phyloP scores from a whole-genome alignment of 2,113 vertebrate species.

The Oryzias celebensis region DNA sequence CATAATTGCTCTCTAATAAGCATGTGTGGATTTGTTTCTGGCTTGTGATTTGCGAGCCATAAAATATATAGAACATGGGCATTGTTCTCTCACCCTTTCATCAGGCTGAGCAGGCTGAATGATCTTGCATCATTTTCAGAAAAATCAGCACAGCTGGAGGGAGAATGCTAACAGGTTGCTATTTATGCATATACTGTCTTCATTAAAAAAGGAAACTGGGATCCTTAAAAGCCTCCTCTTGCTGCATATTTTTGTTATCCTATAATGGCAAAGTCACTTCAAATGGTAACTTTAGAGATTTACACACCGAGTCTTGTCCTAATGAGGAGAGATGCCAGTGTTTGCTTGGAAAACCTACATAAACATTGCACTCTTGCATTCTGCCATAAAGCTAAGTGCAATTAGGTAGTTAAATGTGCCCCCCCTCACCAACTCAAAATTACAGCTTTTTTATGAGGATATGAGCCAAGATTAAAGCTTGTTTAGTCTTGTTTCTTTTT shows the following conservation, averaged over 20 bases:
- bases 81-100: slow-evolving; percentile 13
- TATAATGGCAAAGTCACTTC: slow-evolving; percentile 39
- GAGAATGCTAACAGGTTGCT: slow-evolving; percentile 31
- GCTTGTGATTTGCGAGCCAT: slow-evolving; percentile 20
- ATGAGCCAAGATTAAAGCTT: slow-evolving; percentile 10
- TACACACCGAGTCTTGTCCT: slow-evolving; percentile 34
- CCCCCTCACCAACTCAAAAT: slow-evolving; percentile 15
- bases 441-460: slow-evolving; percentile 1
- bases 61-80: slow-evolving; percentile 5
- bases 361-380: slow-evolving; percentile 27
- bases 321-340: slow-evolving; percentile 42
- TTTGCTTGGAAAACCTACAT: slow-evolving; percentile 38
- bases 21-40: slow-evolving; percentile 13
- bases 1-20: too few relatives aligned
- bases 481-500: slow-evolving; percentile 20
- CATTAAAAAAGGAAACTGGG: slow-evolving; percentile 29
- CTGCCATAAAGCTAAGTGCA: slow-evolving; percentile 21
- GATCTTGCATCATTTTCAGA: slow-evolving; percentile 43
- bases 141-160: slow-evolving; percentile 57
- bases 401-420: slow-evolving; percentile 30
- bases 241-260: slow-evolving; percentile 47
- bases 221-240: slow-evolving; percentile 32
- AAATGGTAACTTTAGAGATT: slow-evolving; percentile 41
- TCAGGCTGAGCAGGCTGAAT: slow-evolving; percentile 56
- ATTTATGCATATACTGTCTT: slow-evolving; percentile 29